These are phyloP conservation scores for Lasioglossum marginatum DNA, from an alignment of 2,888 invertebrate species.

Conservation along the genomic window DNA sequence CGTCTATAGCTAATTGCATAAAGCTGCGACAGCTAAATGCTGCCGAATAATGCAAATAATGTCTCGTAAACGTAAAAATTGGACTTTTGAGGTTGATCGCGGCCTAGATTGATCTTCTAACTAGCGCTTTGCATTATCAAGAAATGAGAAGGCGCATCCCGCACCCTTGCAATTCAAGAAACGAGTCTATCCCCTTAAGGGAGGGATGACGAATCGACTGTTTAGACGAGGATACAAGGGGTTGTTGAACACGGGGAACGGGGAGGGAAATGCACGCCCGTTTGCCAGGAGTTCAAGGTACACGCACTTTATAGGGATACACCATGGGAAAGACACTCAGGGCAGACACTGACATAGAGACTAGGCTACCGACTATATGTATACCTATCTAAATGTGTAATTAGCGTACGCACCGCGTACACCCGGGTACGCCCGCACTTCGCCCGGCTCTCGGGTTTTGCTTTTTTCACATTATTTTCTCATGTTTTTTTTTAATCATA, in stretches of 20 bases:
- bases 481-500: slow-evolving; percentile 15
- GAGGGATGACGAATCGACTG: slow-evolving; percentile 20
- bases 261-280: slow-evolving; percentile 63
- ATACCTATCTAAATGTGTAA: slow-evolving; percentile 77
- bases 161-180: no score
- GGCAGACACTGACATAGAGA: slow-evolving; percentile 82
- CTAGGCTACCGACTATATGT: slow-evolving; percentile 82
- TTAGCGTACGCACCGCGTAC: slow-evolving; percentile 71
- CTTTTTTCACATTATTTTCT: slow-evolving; percentile 18
- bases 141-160: no score
- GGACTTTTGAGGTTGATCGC: no score
- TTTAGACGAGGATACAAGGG: slow-evolving; percentile 41
- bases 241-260: slow-evolving; percentile 34
- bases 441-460: slow-evolving; percentile 53
- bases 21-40: no score
- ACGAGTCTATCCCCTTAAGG: no score
- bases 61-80: no score
- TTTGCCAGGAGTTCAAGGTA: slow-evolving; percentile 71
- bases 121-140: no score
- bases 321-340: slow-evolving; percentile 82
- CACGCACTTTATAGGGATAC: slow-evolving; percentile 71
- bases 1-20: no score
- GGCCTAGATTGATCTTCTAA: no score
- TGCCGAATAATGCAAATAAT: no score
- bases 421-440: slow-evolving; percentile 67